Evolutionary conservation across 2,797 vertebrate genomes (phyloP).

Genomic region (Heterohyrax brucei): DNA sequence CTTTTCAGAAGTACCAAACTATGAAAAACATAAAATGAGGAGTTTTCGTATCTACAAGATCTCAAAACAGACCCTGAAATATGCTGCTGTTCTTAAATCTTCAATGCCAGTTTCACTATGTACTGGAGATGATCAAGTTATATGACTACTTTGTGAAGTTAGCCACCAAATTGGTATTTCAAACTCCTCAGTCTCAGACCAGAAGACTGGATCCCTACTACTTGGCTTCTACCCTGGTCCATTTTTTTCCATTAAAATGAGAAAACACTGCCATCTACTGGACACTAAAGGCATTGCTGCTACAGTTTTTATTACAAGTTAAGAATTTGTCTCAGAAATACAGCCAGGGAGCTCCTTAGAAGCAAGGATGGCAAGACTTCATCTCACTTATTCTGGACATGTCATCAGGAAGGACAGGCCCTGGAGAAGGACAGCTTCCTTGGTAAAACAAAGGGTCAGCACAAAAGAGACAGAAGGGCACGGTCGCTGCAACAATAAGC

Average conservation of each 20-base stretch:
- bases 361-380: neutral
- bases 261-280: constrained; percentile 81
- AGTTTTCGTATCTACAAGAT: constrained; percentile 12
- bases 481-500: neutral
- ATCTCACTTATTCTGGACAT: neutral
- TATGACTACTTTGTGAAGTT: constrained; percentile 10
- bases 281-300: constrained; percentile 51
- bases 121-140: neutral
- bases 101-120: neutral
- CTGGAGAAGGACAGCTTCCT: neutral
- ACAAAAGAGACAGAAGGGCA: neutral
- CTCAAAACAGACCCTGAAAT: constrained; percentile 27
- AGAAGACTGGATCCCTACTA: constrained; percentile 47
- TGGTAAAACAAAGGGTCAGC: neutral
- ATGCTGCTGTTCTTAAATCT: constrained; percentile 2
- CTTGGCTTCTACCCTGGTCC: neutral
- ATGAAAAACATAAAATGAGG: constrained; percentile 57
- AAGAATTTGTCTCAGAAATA: neutral
- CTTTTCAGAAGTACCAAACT: constrained; percentile 24
- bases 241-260: constrained; percentile 62
- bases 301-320: constrained; percentile 28
- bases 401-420: neutral
- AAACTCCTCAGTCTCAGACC: constrained; percentile 37
- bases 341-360: neutral
- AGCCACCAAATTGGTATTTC: constrained; percentile 54